Evolutionary conservation across 1,140 invertebrate species (phyloP), one percentile per base, ranked within the genome.

Genomic region (Euborellia annulipes): DNA sequence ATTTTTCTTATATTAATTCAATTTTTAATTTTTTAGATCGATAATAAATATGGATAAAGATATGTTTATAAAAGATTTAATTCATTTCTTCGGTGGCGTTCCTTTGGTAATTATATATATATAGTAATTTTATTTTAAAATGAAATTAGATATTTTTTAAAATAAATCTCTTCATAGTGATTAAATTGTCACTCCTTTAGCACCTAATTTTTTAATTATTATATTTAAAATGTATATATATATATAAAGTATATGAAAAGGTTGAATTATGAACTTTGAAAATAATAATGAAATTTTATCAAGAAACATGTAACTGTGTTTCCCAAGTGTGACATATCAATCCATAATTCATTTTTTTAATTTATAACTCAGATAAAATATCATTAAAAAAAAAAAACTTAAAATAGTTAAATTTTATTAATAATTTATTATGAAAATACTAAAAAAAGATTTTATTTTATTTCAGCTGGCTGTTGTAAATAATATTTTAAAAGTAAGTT

Each of bases 31-130:
- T 78, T 73, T 62, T 65, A 91, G 91, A 65, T 79, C 91, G 1
- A 95, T 97, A 49, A 89, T 98, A 55, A 80, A 82, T 50, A 85
- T 86, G 73, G 76, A 94, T 62, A 71, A 70, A 52, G 55, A 63
- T 16, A 65, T 80, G 37, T 96, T 95, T 62, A 79, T 73, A 56
- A 73, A 68, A 49, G 68, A 87, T 41, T 62, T 95, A 8, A 55
- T 80, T 1, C 76, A 79, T 54, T 88, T 92, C 60, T 69, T 88
- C 48, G 69, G 76, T 44, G 76, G 81, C 18, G 78, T 94, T 69
- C 89, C 89, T 49, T 53, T 85, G 62, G 85, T 89, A 69, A 73
- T 72, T 70, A 18, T 47, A 18, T 44, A n/a, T n/a, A n/a, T n/a
- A n/a, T 44, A 41, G 19, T 16, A 49, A 43, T 50, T 34, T 51